Conservation (phyloP, 1,140 invertebrate genomes). For the Chionoecetes opilio region DNA sequence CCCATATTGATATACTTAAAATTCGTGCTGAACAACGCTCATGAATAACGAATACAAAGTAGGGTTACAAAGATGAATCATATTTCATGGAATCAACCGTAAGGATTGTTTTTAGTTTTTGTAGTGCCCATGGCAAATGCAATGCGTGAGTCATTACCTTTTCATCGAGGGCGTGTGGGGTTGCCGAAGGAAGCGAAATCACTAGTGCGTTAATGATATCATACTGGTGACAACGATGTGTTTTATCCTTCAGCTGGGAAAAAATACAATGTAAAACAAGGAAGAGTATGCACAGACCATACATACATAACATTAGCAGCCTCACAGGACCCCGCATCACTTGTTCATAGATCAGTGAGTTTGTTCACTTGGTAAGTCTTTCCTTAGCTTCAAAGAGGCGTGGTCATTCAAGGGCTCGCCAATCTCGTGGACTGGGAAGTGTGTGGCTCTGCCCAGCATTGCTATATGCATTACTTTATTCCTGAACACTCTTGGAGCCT, state of each 20-base stretch:
- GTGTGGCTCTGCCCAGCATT: background rate
- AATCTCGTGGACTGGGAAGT: background rate
- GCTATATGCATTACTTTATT: background rate
- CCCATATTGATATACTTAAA: too few species aligned
- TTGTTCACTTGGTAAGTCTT: background rate
- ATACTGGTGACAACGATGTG: background rate
- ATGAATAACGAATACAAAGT: too few species aligned
- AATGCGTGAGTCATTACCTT: constrained; percentile 33
- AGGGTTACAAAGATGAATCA: too few species aligned
- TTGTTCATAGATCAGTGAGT: background rate
- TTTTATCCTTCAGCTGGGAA: background rate
- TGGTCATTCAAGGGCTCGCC: background rate
- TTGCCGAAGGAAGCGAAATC: background rate
- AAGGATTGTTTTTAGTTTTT: too few species aligned
- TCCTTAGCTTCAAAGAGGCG: background rate
- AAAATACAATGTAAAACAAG: constrained; percentile 44
- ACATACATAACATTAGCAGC: constrained; percentile 5
- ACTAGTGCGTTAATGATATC: background rate
- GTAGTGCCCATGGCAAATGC: too few species aligned
- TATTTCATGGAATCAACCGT: too few species aligned
- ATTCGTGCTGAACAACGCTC: too few species aligned
- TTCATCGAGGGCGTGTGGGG: background rate
- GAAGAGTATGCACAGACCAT: constrained; percentile 39
- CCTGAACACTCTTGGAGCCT: background rate
- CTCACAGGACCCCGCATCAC: constrained; percentile 35